These are phyloP conservation scores for Ia io DNA, from an alignment of 2,113 vertebrate species.

Conservation along the genomic window DNA sequence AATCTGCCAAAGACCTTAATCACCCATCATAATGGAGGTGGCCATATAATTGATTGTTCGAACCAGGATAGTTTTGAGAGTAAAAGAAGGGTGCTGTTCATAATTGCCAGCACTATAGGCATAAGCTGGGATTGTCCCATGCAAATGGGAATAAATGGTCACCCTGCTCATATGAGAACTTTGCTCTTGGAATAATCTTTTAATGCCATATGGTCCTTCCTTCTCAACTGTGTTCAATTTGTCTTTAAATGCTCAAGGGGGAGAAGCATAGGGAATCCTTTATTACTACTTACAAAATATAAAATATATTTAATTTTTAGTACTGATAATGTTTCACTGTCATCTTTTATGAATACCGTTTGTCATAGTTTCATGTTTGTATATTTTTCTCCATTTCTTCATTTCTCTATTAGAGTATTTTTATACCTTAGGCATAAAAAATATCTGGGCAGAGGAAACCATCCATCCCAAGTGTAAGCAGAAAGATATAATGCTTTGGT, in stretches of 20 bases:
- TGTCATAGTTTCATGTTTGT: conserved; percentile 72
- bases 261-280: neutral
- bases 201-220: neutral
- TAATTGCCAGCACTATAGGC: neutral
- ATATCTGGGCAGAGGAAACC: neutral
- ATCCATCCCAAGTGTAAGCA: neutral
- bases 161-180: neutral
- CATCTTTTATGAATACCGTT: conserved; percentile 66
- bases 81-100: neutral
- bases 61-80: neutral
- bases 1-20: conserved; percentile 48
- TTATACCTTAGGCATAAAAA: conserved; percentile 15
- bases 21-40: neutral
- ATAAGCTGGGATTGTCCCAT: neutral
- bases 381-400: conserved; percentile 72
- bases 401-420: conserved; percentile 62
- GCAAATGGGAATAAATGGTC: conserved; percentile 6
- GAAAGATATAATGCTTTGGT: neutral
- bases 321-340: conserved; percentile 50
- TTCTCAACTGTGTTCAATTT: neutral
- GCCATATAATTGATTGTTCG: neutral
- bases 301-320: conserved; percentile 51
- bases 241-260: neutral
- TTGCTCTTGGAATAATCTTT: neutral
- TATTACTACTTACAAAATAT: conserved; percentile 20